Conservation (phyloP, 2,113 vertebrate species). For the Montifringilla adamsi region DNA sequence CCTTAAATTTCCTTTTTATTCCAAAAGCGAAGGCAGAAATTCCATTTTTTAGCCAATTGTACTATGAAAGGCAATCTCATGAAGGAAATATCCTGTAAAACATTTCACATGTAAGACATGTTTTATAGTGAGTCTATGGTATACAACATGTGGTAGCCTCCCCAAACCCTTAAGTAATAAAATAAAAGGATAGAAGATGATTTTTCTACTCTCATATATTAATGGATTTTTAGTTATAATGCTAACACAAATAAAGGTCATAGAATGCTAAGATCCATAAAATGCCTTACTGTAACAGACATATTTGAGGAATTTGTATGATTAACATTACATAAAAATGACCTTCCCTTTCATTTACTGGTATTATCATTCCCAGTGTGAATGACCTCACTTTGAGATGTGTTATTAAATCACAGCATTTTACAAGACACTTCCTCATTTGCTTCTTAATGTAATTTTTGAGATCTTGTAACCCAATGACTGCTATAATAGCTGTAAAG, state of each 20-base stretch:
- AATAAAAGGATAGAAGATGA: neutral
- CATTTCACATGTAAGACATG: neutral
- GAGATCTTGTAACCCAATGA: neutral
- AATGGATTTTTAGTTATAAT: conserved; percentile 1
- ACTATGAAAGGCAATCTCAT: neutral
- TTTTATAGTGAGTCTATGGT: neutral
- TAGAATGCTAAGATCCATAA: neutral
- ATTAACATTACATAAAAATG: conserved; percentile 14
- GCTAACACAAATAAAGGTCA: conserved; percentile 24
- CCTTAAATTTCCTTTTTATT: neutral
- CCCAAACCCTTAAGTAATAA: neutral
- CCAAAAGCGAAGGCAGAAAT: neutral
- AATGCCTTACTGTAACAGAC: neutral
- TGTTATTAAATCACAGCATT: conserved; percentile 8
- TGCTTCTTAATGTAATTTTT: conserved; percentile 16
- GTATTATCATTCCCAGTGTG: neutral
- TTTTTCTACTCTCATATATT: neutral
- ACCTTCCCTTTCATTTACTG: conserved; percentile 16
- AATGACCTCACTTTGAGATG: conserved; percentile 20
- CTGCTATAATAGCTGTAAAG: neutral
- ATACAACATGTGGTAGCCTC: neutral
- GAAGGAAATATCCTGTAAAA: neutral
- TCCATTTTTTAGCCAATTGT: neutral
- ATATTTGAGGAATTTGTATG: conserved; percentile 30
- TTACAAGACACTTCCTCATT: neutral